Conservation (phyloP, 2,888 invertebrate species). For the Leistus spinibarbis region DNA sequence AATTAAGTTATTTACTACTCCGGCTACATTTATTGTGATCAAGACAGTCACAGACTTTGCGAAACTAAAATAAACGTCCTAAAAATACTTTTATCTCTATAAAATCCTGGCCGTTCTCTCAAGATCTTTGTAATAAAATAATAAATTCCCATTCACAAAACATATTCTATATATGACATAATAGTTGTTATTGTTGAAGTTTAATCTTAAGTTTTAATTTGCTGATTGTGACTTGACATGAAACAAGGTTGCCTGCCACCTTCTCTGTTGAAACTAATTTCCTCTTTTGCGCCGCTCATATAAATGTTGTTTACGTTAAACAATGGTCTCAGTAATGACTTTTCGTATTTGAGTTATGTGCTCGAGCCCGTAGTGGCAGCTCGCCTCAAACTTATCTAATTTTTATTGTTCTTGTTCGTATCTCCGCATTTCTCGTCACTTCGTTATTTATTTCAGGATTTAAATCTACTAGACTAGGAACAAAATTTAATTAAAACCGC, state of each 20-base stretch:
- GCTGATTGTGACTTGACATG: background rate
- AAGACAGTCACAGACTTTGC: background rate
- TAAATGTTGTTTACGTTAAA: conserved; percentile 40
- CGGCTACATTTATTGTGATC: background rate
- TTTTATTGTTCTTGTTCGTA: conserved; percentile 35
- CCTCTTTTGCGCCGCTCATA: conserved; percentile 36
- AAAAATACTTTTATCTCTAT: background rate
- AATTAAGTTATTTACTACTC: background rate
- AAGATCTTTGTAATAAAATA: too few species aligned
- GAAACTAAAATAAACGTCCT: background rate
- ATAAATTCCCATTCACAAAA: too few species aligned
- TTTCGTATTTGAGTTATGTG: conserved; percentile 39
- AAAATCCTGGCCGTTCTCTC: too few species aligned
- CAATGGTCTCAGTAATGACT: conserved; percentile 37
- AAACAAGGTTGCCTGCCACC: background rate
- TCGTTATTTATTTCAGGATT: conserved; percentile 35
- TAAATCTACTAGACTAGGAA: conserved; percentile 22
- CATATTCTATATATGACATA: too few species aligned
- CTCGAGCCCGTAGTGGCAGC: background rate
- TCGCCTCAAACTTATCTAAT: conserved; percentile 35
- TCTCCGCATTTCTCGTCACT: background rate
- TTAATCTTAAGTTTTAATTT: background rate
- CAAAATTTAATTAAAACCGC: conserved; percentile 36
- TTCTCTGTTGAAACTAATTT: conserved; percentile 35
- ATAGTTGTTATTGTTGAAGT: too few species aligned